These are phyloP conservation scores for Brachylomia viminalis DNA, from an alignment of 2,888 invertebrate species.

Conservation along the genomic window DNA sequence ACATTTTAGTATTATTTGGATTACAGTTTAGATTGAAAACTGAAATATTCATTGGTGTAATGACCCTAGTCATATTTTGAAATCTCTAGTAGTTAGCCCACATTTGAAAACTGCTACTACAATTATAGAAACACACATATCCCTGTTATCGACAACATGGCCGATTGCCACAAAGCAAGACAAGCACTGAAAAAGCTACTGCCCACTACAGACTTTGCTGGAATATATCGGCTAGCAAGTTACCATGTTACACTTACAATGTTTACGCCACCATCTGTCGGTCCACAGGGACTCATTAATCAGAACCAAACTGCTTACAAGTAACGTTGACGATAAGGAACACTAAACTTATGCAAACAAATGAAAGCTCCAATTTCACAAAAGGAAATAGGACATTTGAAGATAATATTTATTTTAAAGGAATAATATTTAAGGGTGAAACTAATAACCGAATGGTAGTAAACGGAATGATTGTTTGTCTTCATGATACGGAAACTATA, in stretches of 20 bases:
- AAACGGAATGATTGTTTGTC: conserved; percentile 43
- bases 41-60: conserved; percentile 22
- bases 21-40: conserved; percentile 27
- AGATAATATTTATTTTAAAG: conserved; percentile 52
- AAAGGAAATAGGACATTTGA: conserved; percentile 54
- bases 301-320: conserved; percentile 32
- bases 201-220: conserved; percentile 41
- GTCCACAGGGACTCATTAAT: conserved; percentile 34
- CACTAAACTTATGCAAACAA: conserved; percentile 39
- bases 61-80: neutral
- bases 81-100: neutral
- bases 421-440: conserved; percentile 41
- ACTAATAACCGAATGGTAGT: conserved; percentile 36
- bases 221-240: conserved; percentile 59
- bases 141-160: neutral
- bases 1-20: neutral
- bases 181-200: conserved; percentile 35
- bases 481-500: conserved; percentile 49
- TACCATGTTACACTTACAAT: conserved; percentile 35
- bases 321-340: conserved; percentile 20
- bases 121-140: neutral
- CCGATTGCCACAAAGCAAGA: conserved; percentile 10
- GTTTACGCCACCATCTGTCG: conserved; percentile 47
- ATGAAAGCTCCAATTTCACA: conserved; percentile 41
- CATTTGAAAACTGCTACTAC: neutral